Base-by-base conservation (phyloP, 1,140 invertebrate species). In the Leptinotarsa undecemlineata region DNA sequence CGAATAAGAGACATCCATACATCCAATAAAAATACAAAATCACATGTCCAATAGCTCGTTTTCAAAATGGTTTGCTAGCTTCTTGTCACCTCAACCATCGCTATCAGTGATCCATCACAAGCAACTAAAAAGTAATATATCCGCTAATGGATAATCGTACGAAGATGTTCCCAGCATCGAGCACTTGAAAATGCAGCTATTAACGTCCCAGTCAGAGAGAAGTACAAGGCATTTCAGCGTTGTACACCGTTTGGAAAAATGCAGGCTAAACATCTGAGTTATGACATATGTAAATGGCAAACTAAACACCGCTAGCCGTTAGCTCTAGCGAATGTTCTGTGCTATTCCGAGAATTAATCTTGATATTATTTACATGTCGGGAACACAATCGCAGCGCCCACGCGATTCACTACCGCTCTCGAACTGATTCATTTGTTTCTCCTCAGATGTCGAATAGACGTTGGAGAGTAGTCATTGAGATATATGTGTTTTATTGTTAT, bases 271-370 rank as follows among this genome's bases (percentile, higher is more conserved):
- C 26, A 64, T 64, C 20, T 21, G 63, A 64, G 63, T 64, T 64
- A 64, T 64, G 63, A 64, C 63, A 64, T 64, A 64, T 64, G 63
- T 64, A 64, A 64, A 64, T 64, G 17, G 63, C 63, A 33, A 64
- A 64, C 63, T 20, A 20, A 64, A 64, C 26, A 33, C 63, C 63
- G 63, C 26, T 20, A 64, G 15, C 51, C 15, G n/a, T 19, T 19
- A 57, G 17, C 17, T 64, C 26, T 64, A 19, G 20, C 20, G 63
- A 64, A 64, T 19, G 26, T 64, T 64, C 63, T 21, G 20, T 64
- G 63, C 26, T 21, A 64, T 64, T 23, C 63, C 17, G n/a, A 64
- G 63, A 64, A 64, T 64, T 64, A 64, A 64, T 64, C 63, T 64
- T 33, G 20, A 64, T 64, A 64, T 64, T 64, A 64, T 64, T 64